Evolutionary conservation across 2,113 vertebrate genomes (phyloP), one percentile per base, ranked within the genome.

Genomic region (Tupaia tana): DNA sequence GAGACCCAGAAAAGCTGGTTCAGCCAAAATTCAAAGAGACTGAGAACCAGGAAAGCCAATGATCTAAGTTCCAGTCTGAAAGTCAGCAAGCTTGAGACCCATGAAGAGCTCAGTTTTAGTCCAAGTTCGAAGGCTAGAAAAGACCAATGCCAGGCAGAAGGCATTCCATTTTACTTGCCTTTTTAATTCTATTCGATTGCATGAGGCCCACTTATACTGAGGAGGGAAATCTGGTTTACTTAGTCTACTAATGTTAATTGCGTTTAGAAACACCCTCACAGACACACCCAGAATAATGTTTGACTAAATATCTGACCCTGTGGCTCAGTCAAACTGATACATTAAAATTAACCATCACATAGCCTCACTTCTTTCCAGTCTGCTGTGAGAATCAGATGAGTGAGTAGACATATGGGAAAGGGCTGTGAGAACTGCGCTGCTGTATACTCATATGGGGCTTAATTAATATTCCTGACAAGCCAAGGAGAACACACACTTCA

Each of bases 131-230:
- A 56, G 54, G n/a, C 16, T 18, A 64, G 59, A 75, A 84, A 75
- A 74, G 29, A 64, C 2, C 34, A 29, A 8, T 81, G 54, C 61
- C 18, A 81, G 59, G 22, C 54, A 22, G 52, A 25, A 89, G 19
- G 58, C 74, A 27, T 90, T 90, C 61, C 24, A 27, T 82, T 29
- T 73, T 56, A 31, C 24, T 78, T 8, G 34, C 14, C 4, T 15
- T 87, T 86, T 95, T 90, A 86, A 56, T 43, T 90, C 25, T 69
- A 58, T 56, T 91, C 70, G 9, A 90, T 90, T 83, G 2, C 52
- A 85, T 74, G 27, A 52, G 52, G 59, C 14, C 22, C n/a, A 54
- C 27, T 12, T 1, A n/a, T 9, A 52, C 18, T 67, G n/a, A 22
- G 25, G 29, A 61, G 15, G 18, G 20, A 10, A 87, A 29, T 82